phyloP scores from a whole-genome alignment of 2,797 vertebrate genomes.

The Sebastes iracundus region DNA sequence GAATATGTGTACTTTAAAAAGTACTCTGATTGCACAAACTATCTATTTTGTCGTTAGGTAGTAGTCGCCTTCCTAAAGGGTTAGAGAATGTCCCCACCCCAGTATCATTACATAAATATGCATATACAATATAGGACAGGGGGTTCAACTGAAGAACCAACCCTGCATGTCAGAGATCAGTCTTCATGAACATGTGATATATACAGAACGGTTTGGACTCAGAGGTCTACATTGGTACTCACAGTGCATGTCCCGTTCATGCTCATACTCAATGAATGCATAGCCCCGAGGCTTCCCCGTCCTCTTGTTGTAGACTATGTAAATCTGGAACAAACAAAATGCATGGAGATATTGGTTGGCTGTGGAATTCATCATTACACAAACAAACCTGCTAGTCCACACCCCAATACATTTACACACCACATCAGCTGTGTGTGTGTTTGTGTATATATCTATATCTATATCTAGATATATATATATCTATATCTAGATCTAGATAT shows the following conservation, averaged over 20 bases:
- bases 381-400: not conserved
- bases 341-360: not conserved
- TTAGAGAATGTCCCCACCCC: constrained; percentile 4
- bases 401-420: not conserved
- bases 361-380: not conserved
- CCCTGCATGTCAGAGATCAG: not conserved
- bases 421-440: too few relatives aligned
- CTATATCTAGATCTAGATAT: fast-evolving
- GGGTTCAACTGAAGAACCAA: not conserved
- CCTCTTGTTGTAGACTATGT: constrained; percentile 95
- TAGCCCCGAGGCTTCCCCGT: constrained; percentile 94
- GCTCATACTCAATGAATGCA: constrained; percentile 97
- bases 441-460: fast-evolving
- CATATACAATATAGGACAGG: not conserved
- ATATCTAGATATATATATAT: fast-evolving
- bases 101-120: not conserved
- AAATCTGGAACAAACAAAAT: constrained; percentile 83
- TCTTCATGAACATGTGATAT: not conserved
- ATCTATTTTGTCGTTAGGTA: not conserved
- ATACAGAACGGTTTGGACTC: not conserved
- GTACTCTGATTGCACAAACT: not conserved
- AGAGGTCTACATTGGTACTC: constrained; percentile 77
- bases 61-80: not conserved
- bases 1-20: not conserved
- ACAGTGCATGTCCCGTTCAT: constrained; percentile 98